These are phyloP conservation scores for Macroglossus sobrinus DNA, from an alignment of 2,113 vertebrate species.

Conservation along the genomic window DNA sequence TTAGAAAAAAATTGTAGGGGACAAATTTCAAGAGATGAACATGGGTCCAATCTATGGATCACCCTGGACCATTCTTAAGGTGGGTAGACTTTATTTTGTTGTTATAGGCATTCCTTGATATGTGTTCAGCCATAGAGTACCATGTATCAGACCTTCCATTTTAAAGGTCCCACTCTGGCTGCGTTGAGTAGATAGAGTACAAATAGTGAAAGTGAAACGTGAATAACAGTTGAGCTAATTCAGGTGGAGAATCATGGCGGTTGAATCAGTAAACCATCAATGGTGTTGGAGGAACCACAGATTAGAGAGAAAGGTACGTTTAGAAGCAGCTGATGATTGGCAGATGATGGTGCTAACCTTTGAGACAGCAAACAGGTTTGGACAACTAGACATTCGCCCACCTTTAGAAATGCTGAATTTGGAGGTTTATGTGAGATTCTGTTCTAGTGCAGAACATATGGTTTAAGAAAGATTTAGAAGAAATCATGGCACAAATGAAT, in stretches of 20 bases:
- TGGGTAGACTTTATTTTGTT: background rate
- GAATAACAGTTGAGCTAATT: background rate
- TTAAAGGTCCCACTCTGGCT: background rate
- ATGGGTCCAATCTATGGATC: background rate
- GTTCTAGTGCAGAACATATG: background rate
- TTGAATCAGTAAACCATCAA: background rate
- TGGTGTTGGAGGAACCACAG: background rate
- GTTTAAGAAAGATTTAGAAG: background rate
- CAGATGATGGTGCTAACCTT: background rate
- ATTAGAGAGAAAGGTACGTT: background rate
- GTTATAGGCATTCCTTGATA: background rate
- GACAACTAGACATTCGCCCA: background rate
- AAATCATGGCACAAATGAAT: background rate
- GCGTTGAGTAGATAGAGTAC: background rate
- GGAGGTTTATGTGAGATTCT: background rate
- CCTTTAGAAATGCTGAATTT: background rate
- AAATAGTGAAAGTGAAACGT: background rate
- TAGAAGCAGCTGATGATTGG: background rate
- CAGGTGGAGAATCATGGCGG: background rate
- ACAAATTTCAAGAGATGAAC: background rate
- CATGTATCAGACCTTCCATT: background rate
- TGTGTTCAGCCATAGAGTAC: background rate
- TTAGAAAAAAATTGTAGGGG: background rate
- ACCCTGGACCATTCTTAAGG: background rate
- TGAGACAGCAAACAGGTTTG: background rate